These are phyloP conservation scores for Mactra quadrangularis DNA, from an alignment of 1,140 invertebrate species.

Conservation along the genomic window DNA sequence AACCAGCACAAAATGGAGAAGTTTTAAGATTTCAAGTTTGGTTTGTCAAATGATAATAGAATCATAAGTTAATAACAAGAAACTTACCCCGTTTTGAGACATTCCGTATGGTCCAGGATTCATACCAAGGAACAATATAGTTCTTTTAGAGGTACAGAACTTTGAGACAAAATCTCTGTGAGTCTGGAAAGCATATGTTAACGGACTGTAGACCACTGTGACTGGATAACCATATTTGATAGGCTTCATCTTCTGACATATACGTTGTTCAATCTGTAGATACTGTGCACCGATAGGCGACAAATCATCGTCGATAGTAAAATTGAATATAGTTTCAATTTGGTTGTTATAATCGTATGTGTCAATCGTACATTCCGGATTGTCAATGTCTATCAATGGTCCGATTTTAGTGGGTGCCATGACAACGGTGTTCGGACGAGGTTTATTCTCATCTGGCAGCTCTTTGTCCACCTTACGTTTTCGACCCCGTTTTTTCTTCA, in stretches of 20 bases:
- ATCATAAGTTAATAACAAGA: background rate
- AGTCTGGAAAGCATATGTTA: constrained; percentile 91
- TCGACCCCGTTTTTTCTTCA: constrained; percentile 56
- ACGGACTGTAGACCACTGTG: constrained; percentile 91
- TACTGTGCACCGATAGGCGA: constrained; percentile 49
- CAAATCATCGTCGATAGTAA: constrained; percentile 50
- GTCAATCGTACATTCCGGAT: constrained; percentile 58
- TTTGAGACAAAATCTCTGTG: constrained; percentile 89
- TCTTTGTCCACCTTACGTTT: constrained; percentile 59
- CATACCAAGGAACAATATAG: constrained; percentile 94
- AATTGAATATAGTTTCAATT: constrained; percentile 60
- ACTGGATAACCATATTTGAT: constrained; percentile 84
- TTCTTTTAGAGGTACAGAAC: constrained; percentile 88
- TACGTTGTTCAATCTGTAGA: constrained; percentile 67
- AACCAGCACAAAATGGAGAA: too few species aligned
- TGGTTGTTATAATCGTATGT: constrained; percentile 59
- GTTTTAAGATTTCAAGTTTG: too few species aligned
- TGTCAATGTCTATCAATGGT: constrained; percentile 54
- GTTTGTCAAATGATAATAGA: too few species aligned
- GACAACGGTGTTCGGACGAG: constrained; percentile 51
- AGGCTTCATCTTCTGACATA: constrained; percentile 68
- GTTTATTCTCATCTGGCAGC: constrained; percentile 57
- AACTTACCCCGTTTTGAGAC: constrained; percentile 94
- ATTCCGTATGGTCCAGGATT: constrained; percentile 98
- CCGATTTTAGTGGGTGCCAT: constrained; percentile 49